Evolutionary conservation across 2,888 invertebrate genomes (phyloP), one percentile per base, ranked within the genome.

Genomic region (Ochropleura leucogaster): DNA sequence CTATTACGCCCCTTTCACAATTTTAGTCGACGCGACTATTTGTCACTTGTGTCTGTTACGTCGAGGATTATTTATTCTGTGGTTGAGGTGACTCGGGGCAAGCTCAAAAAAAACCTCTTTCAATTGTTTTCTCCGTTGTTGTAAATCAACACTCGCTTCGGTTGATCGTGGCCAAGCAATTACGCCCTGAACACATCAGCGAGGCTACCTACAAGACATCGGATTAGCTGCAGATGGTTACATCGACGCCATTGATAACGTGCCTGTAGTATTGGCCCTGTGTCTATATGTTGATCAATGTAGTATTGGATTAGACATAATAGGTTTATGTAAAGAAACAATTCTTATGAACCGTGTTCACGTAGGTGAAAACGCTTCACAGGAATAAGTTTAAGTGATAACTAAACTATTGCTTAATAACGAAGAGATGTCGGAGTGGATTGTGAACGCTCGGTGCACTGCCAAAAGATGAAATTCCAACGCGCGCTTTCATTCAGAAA

Each of bases 121-220:
- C n/a, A 62, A n/a, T n/a, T 44, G 7, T 62, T n/a, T 62, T 62
- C 4, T n/a, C n/a, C n/a, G 18, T 12, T 12, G 44, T 44, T 0
- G 44, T 7, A 44, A n/a, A 14, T 14, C 12, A 62, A 62, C n/a
- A 59, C 12, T 4, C 59, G 59, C 16, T 30, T 16, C 40, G 4
- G 16, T 40, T 59, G 4, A 30, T n/a, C 44, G 42, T 44, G 44
- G 60, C 12, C 60, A 44, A n/a, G 7, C 12, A 62, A 12, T 44
- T 40, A 93, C 90, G 88, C 88, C 88, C 87, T 85, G 90, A 85
- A 88, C 88, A 89, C 84, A 80, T 88, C 85, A 87, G 82, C 81
- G 83, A 68, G 68, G 40, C 82, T 85, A 82, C 86, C 70, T 87
- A 87, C 79, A 74, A 64, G 77, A 72, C 75, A 79, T 67, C 72